Conservation (phyloP, 2,113 vertebrate genomes). For the Mus musculus region GRCm39 chr9:118495501-118496000, state of each 20-base stretch:
- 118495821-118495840: background rate
- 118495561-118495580: background rate
- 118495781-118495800: conserved; percentile 47
- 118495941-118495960: background rate
- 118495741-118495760: background rate
- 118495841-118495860: background rate
- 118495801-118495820: background rate
- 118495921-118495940: background rate
- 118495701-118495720: background rate
- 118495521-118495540: no score
- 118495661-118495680: background rate
- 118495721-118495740: background rate
- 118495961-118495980: background rate
- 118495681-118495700: background rate
- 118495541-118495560: background rate
- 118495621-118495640: background rate
- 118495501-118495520: background rate
- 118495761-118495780: conserved; percentile 45
- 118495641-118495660: background rate
- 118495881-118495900: background rate
- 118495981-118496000: background rate
- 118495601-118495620: background rate
- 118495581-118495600: background rate
- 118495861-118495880: background rate
- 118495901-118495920: background rate